These are phyloP conservation scores for Choloepus didactylus DNA, from an alignment of 2,797 vertebrate genomes.

Conservation along the genomic window DNA sequence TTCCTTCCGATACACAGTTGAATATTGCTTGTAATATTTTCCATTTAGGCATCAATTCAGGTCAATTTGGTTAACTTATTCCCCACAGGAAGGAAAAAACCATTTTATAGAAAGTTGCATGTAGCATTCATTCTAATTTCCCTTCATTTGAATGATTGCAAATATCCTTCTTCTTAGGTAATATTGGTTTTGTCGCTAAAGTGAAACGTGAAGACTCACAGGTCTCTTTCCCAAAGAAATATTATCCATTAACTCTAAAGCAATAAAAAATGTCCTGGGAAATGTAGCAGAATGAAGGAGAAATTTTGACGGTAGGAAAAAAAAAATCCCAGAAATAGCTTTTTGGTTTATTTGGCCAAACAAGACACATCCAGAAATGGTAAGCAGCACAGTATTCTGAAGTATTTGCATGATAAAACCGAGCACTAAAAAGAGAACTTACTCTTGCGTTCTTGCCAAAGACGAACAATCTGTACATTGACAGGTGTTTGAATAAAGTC, in stretches of 20 bases:
- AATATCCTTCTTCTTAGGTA: slow-evolving; percentile 44
- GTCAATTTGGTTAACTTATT: slow-evolving; percentile 63
- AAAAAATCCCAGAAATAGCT: background rate
- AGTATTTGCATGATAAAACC: background rate
- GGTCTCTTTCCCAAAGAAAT: slow-evolving; percentile 46
- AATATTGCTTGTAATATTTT: slow-evolving; percentile 30
- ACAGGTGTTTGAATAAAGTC: background rate
- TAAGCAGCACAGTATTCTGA: background rate
- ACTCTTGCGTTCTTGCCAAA: background rate
- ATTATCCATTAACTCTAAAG: slow-evolving; percentile 15
- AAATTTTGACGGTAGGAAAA: background rate
- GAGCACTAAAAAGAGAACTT: background rate
- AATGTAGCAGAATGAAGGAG: background rate
- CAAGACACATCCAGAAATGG: background rate
- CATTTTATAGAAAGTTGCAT: slow-evolving; percentile 43
- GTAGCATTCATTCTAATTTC: slow-evolving; percentile 51
- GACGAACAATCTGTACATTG: background rate
- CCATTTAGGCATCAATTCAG: slow-evolving; percentile 35
- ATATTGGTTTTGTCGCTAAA: slow-evolving; percentile 21
- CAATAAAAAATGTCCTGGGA: background rate
- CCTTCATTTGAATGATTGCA: slow-evolving; percentile 39
- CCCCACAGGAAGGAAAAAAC: slow-evolving; percentile 10
- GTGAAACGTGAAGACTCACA: slow-evolving; percentile 42
- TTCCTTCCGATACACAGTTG: background rate
- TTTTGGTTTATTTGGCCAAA: slow-evolving; percentile 10